A percentile compares a stretch with the other conserved stretches of the same genome.
phyloP scores from a whole-genome alignment of 2,888 invertebrate species.

The Lomographa bimaculata region DNA sequence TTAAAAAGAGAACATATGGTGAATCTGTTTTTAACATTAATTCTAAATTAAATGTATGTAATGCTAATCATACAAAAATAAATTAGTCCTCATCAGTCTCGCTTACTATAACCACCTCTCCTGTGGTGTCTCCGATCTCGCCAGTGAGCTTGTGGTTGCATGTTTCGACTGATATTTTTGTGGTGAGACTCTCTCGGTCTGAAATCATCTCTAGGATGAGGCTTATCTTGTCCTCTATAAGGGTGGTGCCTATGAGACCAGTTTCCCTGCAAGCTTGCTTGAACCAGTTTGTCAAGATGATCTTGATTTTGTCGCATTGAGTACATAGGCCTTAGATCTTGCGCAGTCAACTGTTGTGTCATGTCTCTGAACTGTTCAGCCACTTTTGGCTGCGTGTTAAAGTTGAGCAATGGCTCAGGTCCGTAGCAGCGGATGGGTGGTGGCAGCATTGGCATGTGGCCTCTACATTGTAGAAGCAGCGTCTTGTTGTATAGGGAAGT shows the following conservation, averaged over 20 bases:
- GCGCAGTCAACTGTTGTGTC: slow-evolving; percentile 59
- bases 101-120: slow-evolving; percentile 52
- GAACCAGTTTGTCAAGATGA: slow-evolving; percentile 55
- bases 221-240: slow-evolving; percentile 57
- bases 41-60: too few relatives aligned
- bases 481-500: slow-evolving; percentile 86
- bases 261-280: slow-evolving; percentile 77
- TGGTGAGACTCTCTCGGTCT: slow-evolving; percentile 29
- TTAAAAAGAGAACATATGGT: too few relatives aligned
- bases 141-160: slow-evolving; percentile 39
- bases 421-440: slow-evolving; percentile 68
- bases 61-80: too few relatives aligned
- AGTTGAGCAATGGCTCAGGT: slow-evolving; percentile 45
- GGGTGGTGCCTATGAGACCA: slow-evolving; percentile 77
- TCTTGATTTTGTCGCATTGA: slow-evolving; percentile 44
- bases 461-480: slow-evolving; percentile 73
- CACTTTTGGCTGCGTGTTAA: slow-evolving; percentile 57
- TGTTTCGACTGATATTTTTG: slow-evolving; percentile 7
- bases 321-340: slow-evolving; percentile 42
- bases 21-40: too few relatives aligned
- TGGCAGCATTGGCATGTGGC: slow-evolving; percentile 53
- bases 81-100: slow-evolving; percentile 16
- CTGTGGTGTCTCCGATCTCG: slow-evolving; percentile 57
- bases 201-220: slow-evolving; percentile 50
- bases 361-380: slow-evolving; percentile 66